Evolutionary conservation across 2,113 vertebrate species (phyloP).

Genomic region (Ophthalmolycus amberensis): DNA sequence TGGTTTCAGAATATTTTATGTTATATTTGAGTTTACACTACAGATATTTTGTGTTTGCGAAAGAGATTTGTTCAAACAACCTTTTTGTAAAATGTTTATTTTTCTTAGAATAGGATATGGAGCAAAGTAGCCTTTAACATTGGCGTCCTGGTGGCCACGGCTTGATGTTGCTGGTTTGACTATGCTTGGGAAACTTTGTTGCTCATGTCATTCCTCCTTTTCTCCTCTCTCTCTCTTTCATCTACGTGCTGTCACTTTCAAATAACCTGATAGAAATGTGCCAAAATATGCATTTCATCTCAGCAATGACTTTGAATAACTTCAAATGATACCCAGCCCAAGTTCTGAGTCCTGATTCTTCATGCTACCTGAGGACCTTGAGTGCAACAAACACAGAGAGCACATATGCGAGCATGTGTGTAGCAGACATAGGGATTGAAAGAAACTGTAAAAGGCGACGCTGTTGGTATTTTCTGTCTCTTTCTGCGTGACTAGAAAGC

Average conservation of each 20-base stretch:
- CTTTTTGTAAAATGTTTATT: not conserved
- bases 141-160: too few species aligned
- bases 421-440: not conserved
- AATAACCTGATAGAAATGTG: not conserved
- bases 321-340: not conserved
- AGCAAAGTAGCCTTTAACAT: not conserved
- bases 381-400: not conserved
- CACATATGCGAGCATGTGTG: not conserved
- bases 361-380: not conserved
- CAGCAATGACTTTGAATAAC: not conserved
- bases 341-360: not conserved
- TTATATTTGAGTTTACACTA: not conserved
- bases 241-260: not conserved
- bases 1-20: not conserved
- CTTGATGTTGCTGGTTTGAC: not conserved
- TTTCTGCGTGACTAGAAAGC: slow-evolving; percentile 11
- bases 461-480: slow-evolving; percentile 18
- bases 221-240: not conserved
- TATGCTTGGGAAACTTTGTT: not conserved
- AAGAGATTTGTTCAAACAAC: not conserved
- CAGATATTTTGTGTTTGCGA: not conserved
- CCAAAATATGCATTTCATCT: not conserved
- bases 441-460: not conserved
- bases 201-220: not conserved
- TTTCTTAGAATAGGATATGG: not conserved